Conservation (phyloP, 64 coral and sea anemone genomes). For the Stichodactyla mertensii region DNA sequence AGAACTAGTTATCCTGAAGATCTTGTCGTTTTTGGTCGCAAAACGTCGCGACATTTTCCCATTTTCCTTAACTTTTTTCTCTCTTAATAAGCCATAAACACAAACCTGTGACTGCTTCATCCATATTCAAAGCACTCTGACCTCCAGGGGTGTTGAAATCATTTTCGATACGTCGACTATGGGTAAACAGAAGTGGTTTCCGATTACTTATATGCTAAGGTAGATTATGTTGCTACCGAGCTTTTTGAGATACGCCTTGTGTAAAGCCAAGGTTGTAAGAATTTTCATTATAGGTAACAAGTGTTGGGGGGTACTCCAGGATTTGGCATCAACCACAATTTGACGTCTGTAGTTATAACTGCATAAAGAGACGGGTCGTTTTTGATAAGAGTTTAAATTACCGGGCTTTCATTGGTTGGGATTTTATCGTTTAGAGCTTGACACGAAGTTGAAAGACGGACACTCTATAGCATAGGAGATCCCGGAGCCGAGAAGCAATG, state of each 20-base stretch:
- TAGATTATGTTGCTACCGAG: slow-evolving; percentile 42
- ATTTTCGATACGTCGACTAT: slow-evolving; percentile 35
- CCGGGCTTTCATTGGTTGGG: slow-evolving; percentile 12
- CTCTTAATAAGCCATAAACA: neutral
- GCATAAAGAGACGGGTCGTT: neutral
- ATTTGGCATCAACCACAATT: neutral
- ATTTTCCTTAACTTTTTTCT: neutral
- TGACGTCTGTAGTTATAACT: neutral
- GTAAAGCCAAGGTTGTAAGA: neutral
- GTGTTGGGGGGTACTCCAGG: neutral
- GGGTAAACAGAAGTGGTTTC: slow-evolving; percentile 39
- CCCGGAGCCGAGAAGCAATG: slow-evolving; percentile 5
- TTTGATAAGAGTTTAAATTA: slow-evolving; percentile 8
- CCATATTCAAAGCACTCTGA: slow-evolving; percentile 16
- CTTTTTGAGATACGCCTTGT: slow-evolving; percentile 22
- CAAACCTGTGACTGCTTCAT: neutral
- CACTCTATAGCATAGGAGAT: neutral
- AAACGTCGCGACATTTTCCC: neutral
- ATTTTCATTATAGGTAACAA: neutral
- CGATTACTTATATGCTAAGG: slow-evolving; percentile 22
- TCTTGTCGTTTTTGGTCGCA: neutral
- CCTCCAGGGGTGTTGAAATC: slow-evolving; percentile 50
- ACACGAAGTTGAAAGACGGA: slow-evolving; percentile 25
- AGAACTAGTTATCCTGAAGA: neutral
- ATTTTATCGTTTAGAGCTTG: slow-evolving; percentile 16